Evolutionary conservation across 2,113 vertebrate genomes (phyloP).

Genomic region (Salvelinus alpinus): DNA sequence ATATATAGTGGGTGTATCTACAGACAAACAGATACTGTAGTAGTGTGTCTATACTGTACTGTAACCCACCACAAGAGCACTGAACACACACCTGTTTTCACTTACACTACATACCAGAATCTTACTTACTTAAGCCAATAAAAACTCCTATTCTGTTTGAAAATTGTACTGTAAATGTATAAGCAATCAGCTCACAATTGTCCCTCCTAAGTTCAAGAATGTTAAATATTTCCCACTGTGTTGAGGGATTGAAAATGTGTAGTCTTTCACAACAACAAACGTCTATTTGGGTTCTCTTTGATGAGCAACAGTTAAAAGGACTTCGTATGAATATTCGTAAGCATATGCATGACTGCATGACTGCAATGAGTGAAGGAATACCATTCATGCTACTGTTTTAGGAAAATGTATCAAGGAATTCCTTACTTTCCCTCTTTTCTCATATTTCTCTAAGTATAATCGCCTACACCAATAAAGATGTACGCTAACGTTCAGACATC

Average conservation of each 20-base stretch:
- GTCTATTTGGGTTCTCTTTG: background rate
- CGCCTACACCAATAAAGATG: no score
- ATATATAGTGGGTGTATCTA: no score
- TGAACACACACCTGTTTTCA: conserved; percentile 66
- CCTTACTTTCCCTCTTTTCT: no score
- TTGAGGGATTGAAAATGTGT: conserved; percentile 9
- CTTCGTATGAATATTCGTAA: no score
- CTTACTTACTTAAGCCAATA: conserved; percentile 63
- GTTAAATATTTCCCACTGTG: conserved; percentile 31
- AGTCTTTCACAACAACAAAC: no score
- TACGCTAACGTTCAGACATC: no score
- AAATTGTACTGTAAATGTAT: conserved; percentile 47
- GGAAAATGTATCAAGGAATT: no score
- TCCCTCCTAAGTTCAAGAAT: conserved; percentile 16
- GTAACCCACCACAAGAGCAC: conserved; percentile 25
- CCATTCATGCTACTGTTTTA: background rate
- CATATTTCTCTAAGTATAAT: no score
- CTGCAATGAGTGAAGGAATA: background rate
- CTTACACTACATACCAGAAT: conserved; percentile 65
- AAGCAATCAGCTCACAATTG: conserved; percentile 31
- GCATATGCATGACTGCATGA: no score
- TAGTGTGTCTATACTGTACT: no score
- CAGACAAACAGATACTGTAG: no score
- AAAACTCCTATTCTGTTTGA: conserved; percentile 54
- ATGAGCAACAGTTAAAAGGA: no score